Percentiles rank a stretch among this genome's conserved stretches.
Conservation (phyloP, 1,140 invertebrate species). For the Drosophila tropicalis region DNA sequence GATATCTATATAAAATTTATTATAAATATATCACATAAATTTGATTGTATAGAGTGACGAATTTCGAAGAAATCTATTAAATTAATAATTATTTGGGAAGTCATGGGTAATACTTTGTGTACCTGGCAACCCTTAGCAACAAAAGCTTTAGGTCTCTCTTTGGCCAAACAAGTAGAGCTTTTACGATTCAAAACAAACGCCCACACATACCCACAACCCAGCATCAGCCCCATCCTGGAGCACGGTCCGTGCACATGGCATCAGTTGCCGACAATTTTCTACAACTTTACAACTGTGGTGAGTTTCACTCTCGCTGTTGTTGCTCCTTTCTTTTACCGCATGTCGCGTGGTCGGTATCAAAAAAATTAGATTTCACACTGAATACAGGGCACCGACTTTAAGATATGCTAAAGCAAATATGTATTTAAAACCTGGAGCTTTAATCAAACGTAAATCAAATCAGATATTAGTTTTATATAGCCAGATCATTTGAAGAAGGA, state of each 20-base stretch:
- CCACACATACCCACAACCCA: conserved; percentile 27
- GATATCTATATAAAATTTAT: too few species aligned
- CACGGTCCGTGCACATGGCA: conserved; percentile 59
- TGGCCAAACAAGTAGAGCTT: conserved; percentile 38
- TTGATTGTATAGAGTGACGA: too few species aligned
- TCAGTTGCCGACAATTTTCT: conserved; percentile 34
- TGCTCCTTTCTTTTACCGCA: conserved; percentile 21
- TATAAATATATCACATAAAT: too few species aligned
- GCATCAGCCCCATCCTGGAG: conserved; percentile 31
- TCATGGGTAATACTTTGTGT: too few species aligned
- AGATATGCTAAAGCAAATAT: conserved; percentile 25
- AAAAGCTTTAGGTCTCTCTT: conserved; percentile 42
- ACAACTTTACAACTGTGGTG: conserved; percentile 79
- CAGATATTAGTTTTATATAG: too few species aligned
- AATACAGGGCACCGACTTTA: background rate
- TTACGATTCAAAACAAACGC: conserved; percentile 68
- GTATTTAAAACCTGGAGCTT: too few species aligned
- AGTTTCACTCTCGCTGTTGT: conserved; percentile 32
- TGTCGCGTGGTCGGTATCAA: conserved; percentile 48
- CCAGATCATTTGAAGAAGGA: too few species aligned
- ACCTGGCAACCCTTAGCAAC: conserved; percentile 42
- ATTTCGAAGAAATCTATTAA: too few species aligned
- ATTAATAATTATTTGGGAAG: background rate
- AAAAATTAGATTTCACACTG: conserved; percentile 26
- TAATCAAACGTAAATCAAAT: too few species aligned